These are phyloP conservation scores for Alaudala cheleensis DNA, from an alignment of 2,113 vertebrate genomes.

Conservation along the genomic window DNA sequence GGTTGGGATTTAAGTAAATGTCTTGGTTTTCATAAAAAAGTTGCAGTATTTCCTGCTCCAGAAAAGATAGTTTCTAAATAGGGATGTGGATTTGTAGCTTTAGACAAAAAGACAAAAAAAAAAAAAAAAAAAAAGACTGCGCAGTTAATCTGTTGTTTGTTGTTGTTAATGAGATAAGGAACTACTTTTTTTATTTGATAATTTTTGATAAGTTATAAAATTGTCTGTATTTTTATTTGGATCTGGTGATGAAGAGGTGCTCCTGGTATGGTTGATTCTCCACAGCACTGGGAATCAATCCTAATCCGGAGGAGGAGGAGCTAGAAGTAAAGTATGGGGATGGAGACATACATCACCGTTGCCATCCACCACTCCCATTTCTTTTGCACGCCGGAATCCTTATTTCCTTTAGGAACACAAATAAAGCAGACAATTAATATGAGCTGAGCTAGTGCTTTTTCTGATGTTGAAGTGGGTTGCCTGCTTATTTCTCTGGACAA, in stretches of 20 bases:
- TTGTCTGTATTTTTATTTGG: background rate
- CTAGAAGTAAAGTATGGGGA: background rate
- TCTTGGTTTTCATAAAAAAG: background rate
- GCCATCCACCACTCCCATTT: background rate
- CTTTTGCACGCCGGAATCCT: background rate
- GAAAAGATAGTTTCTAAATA: background rate
- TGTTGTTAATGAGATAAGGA: background rate
- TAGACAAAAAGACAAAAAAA: background rate
- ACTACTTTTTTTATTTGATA: background rate
- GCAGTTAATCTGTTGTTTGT: background rate
- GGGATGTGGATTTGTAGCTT: background rate
- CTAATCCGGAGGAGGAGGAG: background rate
- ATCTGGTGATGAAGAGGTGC: background rate
- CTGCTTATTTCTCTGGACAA: background rate
- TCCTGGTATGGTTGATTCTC: background rate
- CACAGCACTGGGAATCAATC: background rate
- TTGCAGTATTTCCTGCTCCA: background rate
- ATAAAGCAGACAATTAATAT: background rate
- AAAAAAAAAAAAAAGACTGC: background rate
- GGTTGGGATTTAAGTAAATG: background rate
- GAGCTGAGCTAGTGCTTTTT: background rate
- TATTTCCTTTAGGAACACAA: background rate
- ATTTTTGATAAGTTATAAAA: background rate
- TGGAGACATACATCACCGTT: background rate
- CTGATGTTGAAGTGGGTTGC: background rate